Evolutionary conservation across 2,113 vertebrate genomes (phyloP), one percentile per base, ranked within the genome.

Genomic region (Lycaon pictus): DNA sequence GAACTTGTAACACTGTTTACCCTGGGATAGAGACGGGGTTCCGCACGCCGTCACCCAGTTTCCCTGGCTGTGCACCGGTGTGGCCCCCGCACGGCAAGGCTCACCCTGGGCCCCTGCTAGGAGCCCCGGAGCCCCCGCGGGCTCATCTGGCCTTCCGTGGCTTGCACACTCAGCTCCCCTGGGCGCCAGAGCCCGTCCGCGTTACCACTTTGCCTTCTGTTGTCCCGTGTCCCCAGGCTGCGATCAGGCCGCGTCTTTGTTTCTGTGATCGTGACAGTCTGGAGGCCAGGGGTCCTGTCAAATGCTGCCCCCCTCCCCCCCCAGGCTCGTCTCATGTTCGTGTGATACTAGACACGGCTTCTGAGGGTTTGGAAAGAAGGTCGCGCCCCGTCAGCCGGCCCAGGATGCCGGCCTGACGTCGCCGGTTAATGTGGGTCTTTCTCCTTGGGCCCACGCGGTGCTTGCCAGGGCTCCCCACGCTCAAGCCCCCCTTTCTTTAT

Each of bases 21-120:
- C 77, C 65, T 77, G 84, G 84, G 83, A 55, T 51, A 11, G 13
- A 37, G 60, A 37, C 15, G 8, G 5, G 23, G 43, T 84, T 17
- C 62, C 0, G 0, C 20, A 0, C 4, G 4, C 23, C 23, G 5
- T 19, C 19, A 11, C 35, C 5, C 22, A 11, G 23, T 63, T 11
- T 19, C 32, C 29, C 65, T 76, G 2, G 19, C 43, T 7, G 43
- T 43, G 43, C 43, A 43, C 43, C 7, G 43, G 43, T 43, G 43
- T 43, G 43, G 43, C 43, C 43, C 43, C 43, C 5, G 43, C 43
- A 43, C 1, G 7, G 43, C 7, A 1, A 43, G 43, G 43, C 43
- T 7, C 43, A 43, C 43, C 43, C 7, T 6, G 43, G 43, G 43
- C 7, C 43, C 43, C 43, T 43, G 43, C 43, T 43, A 43, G 43